Conservation (phyloP, 2,888 invertebrate species). For the Tryphoninae sp. region DNA sequence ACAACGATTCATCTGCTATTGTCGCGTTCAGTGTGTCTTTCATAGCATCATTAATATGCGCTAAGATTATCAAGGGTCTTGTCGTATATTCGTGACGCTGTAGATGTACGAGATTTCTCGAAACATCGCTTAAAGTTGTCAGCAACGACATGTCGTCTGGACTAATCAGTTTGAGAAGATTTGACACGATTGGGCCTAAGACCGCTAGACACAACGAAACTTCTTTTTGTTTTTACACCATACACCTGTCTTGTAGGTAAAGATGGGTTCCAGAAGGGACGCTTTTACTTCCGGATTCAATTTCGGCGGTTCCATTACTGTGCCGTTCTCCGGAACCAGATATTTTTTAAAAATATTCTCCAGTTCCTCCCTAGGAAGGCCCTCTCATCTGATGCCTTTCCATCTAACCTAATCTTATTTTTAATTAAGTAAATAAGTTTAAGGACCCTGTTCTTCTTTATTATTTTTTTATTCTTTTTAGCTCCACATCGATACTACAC, state of each 20-base stretch:
- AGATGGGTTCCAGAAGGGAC: constrained; percentile 50
- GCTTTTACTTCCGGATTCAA: constrained; percentile 51
- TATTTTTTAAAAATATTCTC: constrained; percentile 45
- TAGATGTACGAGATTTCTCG: constrained; percentile 49
- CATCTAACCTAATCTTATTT: constrained; percentile 17
- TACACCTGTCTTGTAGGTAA: constrained; percentile 43
- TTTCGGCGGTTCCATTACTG: constrained; percentile 52
- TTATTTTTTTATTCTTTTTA: too few species aligned
- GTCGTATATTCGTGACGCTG: constrained; percentile 56
- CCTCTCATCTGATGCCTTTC: constrained; percentile 40
- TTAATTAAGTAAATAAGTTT: too few species aligned
- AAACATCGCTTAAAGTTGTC: constrained; percentile 39
- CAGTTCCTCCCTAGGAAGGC: constrained; percentile 36
- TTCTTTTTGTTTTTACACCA: constrained; percentile 43
- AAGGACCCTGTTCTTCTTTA: too few species aligned
- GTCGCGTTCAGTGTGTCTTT: too few species aligned
- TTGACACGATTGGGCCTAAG: too few species aligned
- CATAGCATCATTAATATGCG: constrained; percentile 33
- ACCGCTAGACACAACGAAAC: too few species aligned
- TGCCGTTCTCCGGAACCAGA: constrained; percentile 51
- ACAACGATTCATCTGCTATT: too few species aligned
- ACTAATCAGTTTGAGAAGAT: too few species aligned
- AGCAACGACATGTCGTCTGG: too few species aligned
- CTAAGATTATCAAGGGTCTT: background rate
- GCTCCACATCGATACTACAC: background rate